Evolutionary conservation across 2,113 vertebrate species (phyloP).

Genomic region (Psephotus haematonotus): DNA sequence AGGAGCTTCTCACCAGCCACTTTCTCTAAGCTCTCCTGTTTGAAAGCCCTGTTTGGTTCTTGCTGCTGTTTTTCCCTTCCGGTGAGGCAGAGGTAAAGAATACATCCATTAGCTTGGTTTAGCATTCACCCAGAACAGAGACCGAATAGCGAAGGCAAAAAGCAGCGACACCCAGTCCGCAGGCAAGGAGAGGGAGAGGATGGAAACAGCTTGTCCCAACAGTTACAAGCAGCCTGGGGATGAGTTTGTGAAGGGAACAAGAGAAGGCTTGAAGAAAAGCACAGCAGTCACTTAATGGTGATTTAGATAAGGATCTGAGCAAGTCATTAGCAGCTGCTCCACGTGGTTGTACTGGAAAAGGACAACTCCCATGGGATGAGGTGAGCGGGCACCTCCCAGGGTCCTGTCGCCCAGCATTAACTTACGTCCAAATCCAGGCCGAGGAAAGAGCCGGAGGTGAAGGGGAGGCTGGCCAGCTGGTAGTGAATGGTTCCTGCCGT

Average conservation of each 20-base stretch:
- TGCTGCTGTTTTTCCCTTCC: not conserved
- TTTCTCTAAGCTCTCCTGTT: not conserved
- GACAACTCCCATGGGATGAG: fast-evolving
- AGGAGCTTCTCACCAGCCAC: not conserved
- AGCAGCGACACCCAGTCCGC: not conserved
- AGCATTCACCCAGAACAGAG: not conserved
- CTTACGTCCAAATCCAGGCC: slow-evolving; percentile 36
- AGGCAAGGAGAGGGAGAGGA: not conserved
- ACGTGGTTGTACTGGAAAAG: fast-evolving
- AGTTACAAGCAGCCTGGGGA: not conserved
- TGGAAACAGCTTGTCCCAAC: not conserved
- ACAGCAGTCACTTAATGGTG: not conserved
- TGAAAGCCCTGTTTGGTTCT: not conserved
- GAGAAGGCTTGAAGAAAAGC: not conserved
- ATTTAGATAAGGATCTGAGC: not conserved
- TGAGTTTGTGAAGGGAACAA: not conserved
- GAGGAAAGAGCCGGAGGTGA: not conserved
- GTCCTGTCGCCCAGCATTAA: not conserved
- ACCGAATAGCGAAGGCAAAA: not conserved
- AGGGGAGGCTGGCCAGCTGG: slow-evolving; percentile 10
- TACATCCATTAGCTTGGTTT: not conserved
- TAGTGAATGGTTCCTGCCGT: not conserved
- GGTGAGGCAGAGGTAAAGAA: not conserved
- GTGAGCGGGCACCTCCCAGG: not conserved
- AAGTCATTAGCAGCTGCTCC: not conserved